These are phyloP conservation scores for Notoglanidium macrostoma DNA, from an alignment of 2,797 vertebrate genomes.

Conservation along the genomic window DNA sequence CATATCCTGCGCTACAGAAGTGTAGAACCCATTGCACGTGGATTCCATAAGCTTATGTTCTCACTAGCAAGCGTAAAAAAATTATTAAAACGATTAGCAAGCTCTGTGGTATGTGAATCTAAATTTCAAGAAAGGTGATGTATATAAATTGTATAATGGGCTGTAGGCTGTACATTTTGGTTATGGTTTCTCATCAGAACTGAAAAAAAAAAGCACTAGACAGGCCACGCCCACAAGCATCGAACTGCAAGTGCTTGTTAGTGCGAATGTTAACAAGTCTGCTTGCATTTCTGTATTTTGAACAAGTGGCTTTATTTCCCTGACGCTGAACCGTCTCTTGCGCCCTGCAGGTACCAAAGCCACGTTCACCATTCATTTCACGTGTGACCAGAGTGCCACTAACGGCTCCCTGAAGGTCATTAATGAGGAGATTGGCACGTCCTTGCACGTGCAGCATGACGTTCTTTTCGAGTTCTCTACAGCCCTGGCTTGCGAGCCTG, in stretches of 20 bases:
- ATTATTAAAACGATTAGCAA: neutral
- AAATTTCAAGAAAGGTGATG: neutral
- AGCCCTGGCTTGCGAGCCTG: slow-evolving; percentile 83
- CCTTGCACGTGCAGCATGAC: slow-evolving; percentile 67
- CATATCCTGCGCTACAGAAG: neutral
- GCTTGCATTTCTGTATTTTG: neutral
- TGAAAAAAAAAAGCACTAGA: neutral
- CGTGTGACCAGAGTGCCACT: slow-evolving; percentile 79
- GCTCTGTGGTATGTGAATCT: neutral
- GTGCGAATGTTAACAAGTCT: neutral
- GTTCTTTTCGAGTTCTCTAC: slow-evolving; percentile 89
- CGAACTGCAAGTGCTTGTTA: neutral
- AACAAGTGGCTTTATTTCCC: neutral
- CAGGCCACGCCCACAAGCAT: neutral
- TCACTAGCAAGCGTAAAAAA: neutral
- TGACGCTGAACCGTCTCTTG: neutral
- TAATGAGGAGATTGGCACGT: slow-evolving; percentile 78
- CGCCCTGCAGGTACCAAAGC: slow-evolving; percentile 73
- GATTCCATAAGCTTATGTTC: neutral
- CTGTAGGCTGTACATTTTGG: neutral
- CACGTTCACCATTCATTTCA: slow-evolving; percentile 84
- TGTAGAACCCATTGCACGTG: neutral
- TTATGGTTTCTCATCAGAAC: neutral
- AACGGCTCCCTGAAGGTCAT: slow-evolving; percentile 75
- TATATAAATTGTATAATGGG: neutral